Percentiles rank a stretch among this genome's conserved stretches.
Evolutionary conservation across 2,888 invertebrate genomes (phyloP).

Genomic region (Epinotia bilunana): DNA sequence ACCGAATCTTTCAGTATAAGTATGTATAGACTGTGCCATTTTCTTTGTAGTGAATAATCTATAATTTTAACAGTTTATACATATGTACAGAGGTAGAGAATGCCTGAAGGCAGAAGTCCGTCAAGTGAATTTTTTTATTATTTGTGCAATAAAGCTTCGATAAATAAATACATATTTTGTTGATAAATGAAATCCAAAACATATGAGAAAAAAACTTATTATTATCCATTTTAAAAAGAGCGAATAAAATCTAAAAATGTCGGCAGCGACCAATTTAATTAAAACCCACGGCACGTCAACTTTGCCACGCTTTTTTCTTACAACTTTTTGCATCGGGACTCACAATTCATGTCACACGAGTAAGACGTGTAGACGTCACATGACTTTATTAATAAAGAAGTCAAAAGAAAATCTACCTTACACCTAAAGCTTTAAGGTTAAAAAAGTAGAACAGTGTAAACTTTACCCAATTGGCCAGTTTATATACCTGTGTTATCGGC

Average conservation of each 20-base stretch:
- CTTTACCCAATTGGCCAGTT: constrained; percentile 36
- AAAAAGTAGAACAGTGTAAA: neutral
- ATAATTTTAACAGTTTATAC: no score
- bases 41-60: no score
- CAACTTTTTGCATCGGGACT: constrained; percentile 31
- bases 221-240: neutral
- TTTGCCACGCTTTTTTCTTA: constrained; percentile 22
- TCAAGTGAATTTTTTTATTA: no score
- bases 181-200: no score
- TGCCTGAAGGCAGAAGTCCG: no score
- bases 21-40: no score
- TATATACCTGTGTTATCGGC: constrained; percentile 36
- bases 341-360: constrained; percentile 22
- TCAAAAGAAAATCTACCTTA: constrained; percentile 6
- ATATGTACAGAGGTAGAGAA: no score
- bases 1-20: no score
- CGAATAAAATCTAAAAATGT: neutral
- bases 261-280: neutral
- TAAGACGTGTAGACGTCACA: neutral
- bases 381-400: constrained; percentile 21
- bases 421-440: neutral
- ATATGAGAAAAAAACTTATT: no score
- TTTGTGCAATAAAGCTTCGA: no score
- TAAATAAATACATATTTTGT: no score
- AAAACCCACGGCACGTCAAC: constrained; percentile 2